These are phyloP conservation scores for Patiria miniata DNA, from an alignment of 35 echinoderm and acorn worm species.

Conservation along the genomic window DNA sequence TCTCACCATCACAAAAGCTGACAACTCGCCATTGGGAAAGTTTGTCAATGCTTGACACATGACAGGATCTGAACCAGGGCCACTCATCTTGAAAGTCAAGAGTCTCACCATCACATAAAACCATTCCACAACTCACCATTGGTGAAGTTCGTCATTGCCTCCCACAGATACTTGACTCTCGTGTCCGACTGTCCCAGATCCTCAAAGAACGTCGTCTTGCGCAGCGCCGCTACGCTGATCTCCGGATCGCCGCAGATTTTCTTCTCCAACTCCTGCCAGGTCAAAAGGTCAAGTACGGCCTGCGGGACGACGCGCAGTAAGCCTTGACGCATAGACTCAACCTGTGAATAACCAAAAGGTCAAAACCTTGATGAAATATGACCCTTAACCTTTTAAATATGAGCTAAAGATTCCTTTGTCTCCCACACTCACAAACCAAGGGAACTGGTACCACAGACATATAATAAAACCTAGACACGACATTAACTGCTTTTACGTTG, in stretches of 20 bases:
- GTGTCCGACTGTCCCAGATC: conserved; percentile 86
- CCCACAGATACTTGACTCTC: conserved; percentile 95
- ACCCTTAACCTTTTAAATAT: too few species aligned
- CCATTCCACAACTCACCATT: conserved; percentile 79
- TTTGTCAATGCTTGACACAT: too few species aligned
- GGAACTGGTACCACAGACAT: too few species aligned
- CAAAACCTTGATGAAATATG: neutral
- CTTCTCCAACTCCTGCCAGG: conserved; percentile 97
- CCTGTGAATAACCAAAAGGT: conserved; percentile 40
- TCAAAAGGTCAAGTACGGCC: conserved; percentile 92
- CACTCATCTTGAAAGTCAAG: too few species aligned
- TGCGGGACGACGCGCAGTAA: conserved; percentile 88
- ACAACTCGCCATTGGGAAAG: too few species aligned
- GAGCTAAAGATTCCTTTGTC: too few species aligned
- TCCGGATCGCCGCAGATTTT: conserved; percentile 93
- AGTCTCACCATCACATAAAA: too few species aligned
- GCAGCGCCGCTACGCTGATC: conserved; percentile 81
- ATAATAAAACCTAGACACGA: too few species aligned
- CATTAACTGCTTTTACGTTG: too few species aligned
- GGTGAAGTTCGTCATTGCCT: conserved; percentile 93
- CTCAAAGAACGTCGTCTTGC: conserved; percentile 96
- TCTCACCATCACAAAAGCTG: too few species aligned
- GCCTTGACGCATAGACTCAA: conserved; percentile 82
- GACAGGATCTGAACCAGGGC: too few species aligned
- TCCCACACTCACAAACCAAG: too few species aligned